Base-by-base conservation (phyloP, 2,113 vertebrate genomes). In the Opisthocomus hoazin region DNA sequence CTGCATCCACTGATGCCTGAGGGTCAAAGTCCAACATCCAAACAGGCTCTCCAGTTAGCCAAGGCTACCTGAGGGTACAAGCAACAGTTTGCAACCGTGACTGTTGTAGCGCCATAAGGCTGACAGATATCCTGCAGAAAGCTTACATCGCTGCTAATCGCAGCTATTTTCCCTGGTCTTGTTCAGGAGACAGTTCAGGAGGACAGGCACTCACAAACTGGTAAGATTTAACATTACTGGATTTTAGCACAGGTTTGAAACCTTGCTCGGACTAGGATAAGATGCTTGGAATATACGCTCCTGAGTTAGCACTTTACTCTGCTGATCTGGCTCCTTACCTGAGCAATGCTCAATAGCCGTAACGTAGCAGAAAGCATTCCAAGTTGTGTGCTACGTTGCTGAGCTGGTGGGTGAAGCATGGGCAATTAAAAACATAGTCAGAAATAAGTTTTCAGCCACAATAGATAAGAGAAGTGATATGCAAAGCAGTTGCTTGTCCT, bases 401-500 rank as follows among this genome's bases (percentile, higher is more conserved):
- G 77, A 90, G 54, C 61, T 51, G 57, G 20, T 36, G 66, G 18
- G 17, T 71, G 56, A 96, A 95, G 76, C 19, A 1, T 5, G n/a
- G 30, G 8, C 53, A 92, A 87, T 82, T 91, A 94, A 83, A 94
- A 96, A 57, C 17, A n/a, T n/a, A 76, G 32, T 43, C 77, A 85
- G 77, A 89, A 94, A 34, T 22, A 76, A 93, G 78, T 91, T 90
- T 91, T 63, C 61, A 56, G 32, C 45, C 2, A 2, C 69, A 70
- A 36, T 4, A 89, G 84, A 63, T 89, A 77, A 92, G 39, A 63
- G 41, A 70, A 70, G 39, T 34, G 43, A 79, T 84, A 95, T 66
- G 84, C 87, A 94, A 93, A 94, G 58, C 54, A 87, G 70, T 54
- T 92, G 24, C 77, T 85, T 92, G 87, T 93, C 77, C 77, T 94